Evolutionary conservation across 2,797 vertebrate species (phyloP).

Genomic region (Melanogrammus aeglefinus): DNA sequence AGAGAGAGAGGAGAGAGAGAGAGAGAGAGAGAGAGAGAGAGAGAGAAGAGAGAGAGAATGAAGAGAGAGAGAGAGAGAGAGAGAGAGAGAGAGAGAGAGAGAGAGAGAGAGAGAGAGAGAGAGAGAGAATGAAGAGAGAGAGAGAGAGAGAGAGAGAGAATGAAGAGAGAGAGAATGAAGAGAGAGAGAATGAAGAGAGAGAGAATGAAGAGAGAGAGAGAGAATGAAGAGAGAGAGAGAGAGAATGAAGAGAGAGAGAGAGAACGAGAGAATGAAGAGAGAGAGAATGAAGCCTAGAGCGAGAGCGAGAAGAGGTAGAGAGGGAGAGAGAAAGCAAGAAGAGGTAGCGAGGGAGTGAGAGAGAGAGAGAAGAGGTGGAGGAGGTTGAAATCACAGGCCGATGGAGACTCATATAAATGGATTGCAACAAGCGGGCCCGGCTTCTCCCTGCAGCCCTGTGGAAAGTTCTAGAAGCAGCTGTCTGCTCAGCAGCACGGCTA

Average conservation of each 20-base stretch:
- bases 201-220: background rate
- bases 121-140: no score
- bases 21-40: background rate
- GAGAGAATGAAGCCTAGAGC: background rate
- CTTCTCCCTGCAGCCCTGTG: constrained; percentile 46
- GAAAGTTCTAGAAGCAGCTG: constrained; percentile 71
- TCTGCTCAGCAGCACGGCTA: constrained; percentile 68
- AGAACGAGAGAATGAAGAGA: no score
- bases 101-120: no score
- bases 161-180: no score
- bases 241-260: background rate
- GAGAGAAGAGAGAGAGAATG: background rate
- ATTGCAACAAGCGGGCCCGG: constrained; percentile 54
- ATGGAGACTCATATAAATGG: constrained; percentile 40
- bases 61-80: no score
- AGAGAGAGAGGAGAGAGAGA: no score
- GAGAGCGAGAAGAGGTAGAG: background rate
- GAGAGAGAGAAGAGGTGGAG: constrained; percentile 16
- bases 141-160: no score
- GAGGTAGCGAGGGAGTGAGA: background rate
- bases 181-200: no score
- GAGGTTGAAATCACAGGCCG: constrained; percentile 34
- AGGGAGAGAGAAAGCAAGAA: background rate
- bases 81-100: background rate
- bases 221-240: background rate